These are phyloP conservation scores for Notoglanidium macrostoma DNA, from an alignment of 2,797 vertebrate genomes.

Conservation along the genomic window DNA sequence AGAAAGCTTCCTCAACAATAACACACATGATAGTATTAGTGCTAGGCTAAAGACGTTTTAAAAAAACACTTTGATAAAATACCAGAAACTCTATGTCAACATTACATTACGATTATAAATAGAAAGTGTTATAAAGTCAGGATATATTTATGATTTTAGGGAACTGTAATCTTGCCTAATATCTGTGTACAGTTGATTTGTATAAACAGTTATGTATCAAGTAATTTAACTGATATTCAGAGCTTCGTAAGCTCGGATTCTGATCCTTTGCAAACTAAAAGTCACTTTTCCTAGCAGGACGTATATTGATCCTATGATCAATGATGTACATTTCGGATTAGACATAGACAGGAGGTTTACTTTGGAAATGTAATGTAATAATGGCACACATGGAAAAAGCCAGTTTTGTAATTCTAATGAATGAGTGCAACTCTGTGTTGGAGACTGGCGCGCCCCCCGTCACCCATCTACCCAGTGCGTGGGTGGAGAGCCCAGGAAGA, in stretches of 20 bases:
- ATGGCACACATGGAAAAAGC: slow-evolving; percentile 2
- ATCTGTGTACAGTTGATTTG: not conserved
- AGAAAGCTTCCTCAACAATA: slow-evolving; percentile 5
- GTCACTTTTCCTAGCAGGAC: too few species aligned
- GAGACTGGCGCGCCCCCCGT: slow-evolving; percentile 48
- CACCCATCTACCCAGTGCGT: slow-evolving; percentile 59
- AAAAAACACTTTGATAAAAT: not conserved
- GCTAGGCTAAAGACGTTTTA: not conserved
- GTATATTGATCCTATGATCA: not conserved
- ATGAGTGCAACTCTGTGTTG: slow-evolving; percentile 37
- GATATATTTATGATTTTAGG: not conserved
- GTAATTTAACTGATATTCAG: not conserved
- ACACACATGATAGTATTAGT: not conserved
- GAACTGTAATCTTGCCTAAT: not conserved
- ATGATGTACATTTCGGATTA: not conserved
- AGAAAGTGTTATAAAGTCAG: not conserved
- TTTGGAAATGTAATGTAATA: slow-evolving; percentile 16
- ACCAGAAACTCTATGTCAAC: not conserved
- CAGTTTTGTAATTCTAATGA: slow-evolving; percentile 30
- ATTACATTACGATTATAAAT: not conserved
- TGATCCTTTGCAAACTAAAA: not conserved
- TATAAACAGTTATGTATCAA: not conserved
- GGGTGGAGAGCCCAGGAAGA: slow-evolving; percentile 71
- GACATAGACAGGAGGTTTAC: not conserved
- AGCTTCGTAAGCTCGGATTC: not conserved